Evolutionary conservation across 2,888 invertebrate species (phyloP).

Genomic region (Catocala sponsa): DNA sequence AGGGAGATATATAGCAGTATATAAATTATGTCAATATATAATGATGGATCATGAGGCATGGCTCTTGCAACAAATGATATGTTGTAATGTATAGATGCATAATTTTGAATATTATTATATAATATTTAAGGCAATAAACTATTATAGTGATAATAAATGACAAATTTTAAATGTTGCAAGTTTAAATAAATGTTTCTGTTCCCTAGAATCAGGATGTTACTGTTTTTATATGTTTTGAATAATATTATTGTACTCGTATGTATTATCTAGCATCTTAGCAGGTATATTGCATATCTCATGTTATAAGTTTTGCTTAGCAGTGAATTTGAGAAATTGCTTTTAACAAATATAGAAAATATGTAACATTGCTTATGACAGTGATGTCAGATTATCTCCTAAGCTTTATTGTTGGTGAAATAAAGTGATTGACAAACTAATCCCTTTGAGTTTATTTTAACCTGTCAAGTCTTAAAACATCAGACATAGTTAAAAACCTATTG

Average conservation of each 20-base stretch:
- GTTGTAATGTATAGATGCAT: constrained; percentile 16
- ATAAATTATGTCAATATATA: constrained; percentile 35
- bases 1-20: constrained; percentile 10
- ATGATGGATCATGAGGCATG: constrained; percentile 25
- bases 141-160: constrained; percentile 1
- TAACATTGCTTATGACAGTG: constrained; percentile 40
- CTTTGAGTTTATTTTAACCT: no score
- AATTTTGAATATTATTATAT: constrained; percentile 14
- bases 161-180: constrained; percentile 7
- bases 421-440: constrained; percentile 58
- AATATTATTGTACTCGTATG: constrained; percentile 2
- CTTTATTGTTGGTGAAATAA: constrained; percentile 69
- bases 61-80: constrained; percentile 25
- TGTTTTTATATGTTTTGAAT: constrained; percentile 1
- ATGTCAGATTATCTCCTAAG: constrained; percentile 47
- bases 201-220: background rate
- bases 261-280: background rate
- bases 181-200: constrained; percentile 4
- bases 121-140: constrained; percentile 1
- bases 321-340: constrained; percentile 8
- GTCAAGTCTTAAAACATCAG: no score
- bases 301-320: constrained; percentile 2
- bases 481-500: no score
- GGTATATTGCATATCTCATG: constrained; percentile 1
- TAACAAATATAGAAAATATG: constrained; percentile 4